These are phyloP conservation scores for Acromyrmex heyeri DNA, from an alignment of 1,140 invertebrate species.

Conservation along the genomic window DNA sequence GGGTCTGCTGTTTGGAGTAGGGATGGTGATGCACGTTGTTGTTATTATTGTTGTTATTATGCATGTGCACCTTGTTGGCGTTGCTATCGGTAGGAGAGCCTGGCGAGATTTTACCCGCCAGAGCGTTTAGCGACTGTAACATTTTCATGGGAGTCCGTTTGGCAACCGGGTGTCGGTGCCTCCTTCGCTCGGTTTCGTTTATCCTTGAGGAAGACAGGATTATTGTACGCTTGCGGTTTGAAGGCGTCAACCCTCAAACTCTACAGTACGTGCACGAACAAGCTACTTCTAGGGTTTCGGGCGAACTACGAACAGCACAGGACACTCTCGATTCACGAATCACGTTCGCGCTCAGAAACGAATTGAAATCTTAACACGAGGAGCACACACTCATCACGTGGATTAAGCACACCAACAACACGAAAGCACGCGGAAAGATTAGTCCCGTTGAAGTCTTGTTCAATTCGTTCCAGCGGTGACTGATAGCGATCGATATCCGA, in stretches of 20 bases:
- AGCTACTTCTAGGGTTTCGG: not conserved
- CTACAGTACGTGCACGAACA: conserved; percentile 64
- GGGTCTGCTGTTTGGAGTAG: conserved; percentile 80
- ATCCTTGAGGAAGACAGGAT: conserved; percentile 81
- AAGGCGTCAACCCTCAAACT: conserved; percentile 81
- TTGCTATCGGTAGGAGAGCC: conserved; percentile 87
- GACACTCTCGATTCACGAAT: conserved; percentile 15
- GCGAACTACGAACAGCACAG: conserved; percentile 5
- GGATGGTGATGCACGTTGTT: conserved; percentile 84
- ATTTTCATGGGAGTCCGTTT: conserved; percentile 87
- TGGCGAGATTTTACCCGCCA: conserved; percentile 93
- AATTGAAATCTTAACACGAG: conserved; percentile 9
- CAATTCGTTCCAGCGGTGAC: conserved; percentile 8
- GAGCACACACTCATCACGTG: conserved; percentile 59
- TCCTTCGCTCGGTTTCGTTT: conserved; percentile 74
- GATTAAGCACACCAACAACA: conserved; percentile 26
- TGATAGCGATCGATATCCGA: conserved; percentile 12
- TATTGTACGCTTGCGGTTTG: conserved; percentile 74
- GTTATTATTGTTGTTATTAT: conserved; percentile 88
- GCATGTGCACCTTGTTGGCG: conserved; percentile 85
- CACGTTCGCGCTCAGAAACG: conserved; percentile 3
- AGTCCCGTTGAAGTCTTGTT: not conserved
- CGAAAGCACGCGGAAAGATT: not conserved
- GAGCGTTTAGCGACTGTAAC: conserved; percentile 92
- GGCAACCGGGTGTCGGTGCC: conserved; percentile 77